Evolutionary conservation across 2,888 invertebrate species (phyloP).

Genomic region (Melikaiella ostensackeni): DNA sequence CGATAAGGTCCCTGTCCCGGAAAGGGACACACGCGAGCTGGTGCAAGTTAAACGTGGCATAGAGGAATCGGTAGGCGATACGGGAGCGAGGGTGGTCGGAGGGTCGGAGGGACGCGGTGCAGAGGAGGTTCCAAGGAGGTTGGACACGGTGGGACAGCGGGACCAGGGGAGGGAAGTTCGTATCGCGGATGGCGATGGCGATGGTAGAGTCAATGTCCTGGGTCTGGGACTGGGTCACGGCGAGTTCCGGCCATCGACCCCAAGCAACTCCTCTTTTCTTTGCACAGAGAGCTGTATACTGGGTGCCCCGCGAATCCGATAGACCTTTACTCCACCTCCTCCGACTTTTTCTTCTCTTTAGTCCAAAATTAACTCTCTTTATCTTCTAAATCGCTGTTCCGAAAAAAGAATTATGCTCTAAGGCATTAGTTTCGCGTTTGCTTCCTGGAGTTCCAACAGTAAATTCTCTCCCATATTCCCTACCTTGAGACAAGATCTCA

Average conservation of each 20-base stretch:
- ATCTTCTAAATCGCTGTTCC: conserved; percentile 27
- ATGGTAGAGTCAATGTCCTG: conserved; percentile 78
- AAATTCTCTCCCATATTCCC: conserved; percentile 36
- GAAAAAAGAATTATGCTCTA: conserved; percentile 34
- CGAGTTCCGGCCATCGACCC: conserved; percentile 77
- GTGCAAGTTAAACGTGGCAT: conserved; percentile 62
- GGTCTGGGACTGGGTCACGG: conserved; percentile 77
- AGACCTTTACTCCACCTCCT: conserved; percentile 53
- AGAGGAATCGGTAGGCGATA: conserved; percentile 70
- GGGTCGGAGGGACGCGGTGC: conserved; percentile 52
- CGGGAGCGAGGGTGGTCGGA: conserved; percentile 68
- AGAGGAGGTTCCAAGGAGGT: conserved; percentile 58
- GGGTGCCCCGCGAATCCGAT: conserved; percentile 53
- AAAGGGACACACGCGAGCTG: conserved; percentile 54
- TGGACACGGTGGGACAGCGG: conserved; percentile 54
- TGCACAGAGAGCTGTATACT: conserved; percentile 67
- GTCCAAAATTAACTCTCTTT: conserved; percentile 39
- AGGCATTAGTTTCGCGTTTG: conserved; percentile 31
- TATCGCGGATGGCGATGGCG: conserved; percentile 77
- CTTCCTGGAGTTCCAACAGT: conserved; percentile 39
- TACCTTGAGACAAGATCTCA: conserved; percentile 26
- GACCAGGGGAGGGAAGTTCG: conserved; percentile 68
- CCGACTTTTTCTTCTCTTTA: conserved; percentile 29
- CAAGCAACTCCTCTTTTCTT: conserved; percentile 73
- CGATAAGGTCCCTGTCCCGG: conserved; percentile 49